Base-by-base conservation (phyloP, 1,140 invertebrate genomes). In the Ladona fulva region DNA sequence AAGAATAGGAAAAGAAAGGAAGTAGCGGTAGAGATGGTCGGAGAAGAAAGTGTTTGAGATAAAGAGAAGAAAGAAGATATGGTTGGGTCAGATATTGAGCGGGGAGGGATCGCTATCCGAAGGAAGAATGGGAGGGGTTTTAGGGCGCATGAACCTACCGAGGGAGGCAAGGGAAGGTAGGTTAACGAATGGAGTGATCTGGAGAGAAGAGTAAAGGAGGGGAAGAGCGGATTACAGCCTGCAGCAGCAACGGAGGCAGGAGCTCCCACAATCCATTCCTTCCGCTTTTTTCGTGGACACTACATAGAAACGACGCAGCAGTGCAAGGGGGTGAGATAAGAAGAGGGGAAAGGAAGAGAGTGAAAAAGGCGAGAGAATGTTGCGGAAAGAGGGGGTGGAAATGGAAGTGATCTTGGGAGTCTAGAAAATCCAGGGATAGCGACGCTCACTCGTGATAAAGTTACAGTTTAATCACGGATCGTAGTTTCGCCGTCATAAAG, bases 281-380 rank as follows among this genome's bases (percentile, higher is more conserved):
- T 25, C 74, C 29, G 74, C 74, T 75, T 75, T 24, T 24, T 29
- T 75, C 29, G 74, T 24, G 29, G 74, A 75, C 24, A 24, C 29
- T 25, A 24, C 10, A 24, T 8, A 25, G 24, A 16, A 7, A 52
- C 73, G 78, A 78, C 78, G 77, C 78, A 77, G 75, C 76, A 52
- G 78, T 77, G 79, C 83, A 85, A n/a, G 85, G 83, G 73, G 86
- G 77, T 83, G 86, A 19, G 84, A 84, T 79, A 84, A 84, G 22
- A 85, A 81, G 80, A 24, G 77, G n/a, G 78, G 79, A 77, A 77
- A 52, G 78, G 79, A 84, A 74, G 82, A 82, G n/a, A 85, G 83
- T 81, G 79, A 80, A 79, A 77, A 37, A 59, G 42, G 78, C 76
- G 76, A 42, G 75, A n/a, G 74, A 37, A 25, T 10, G 44, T 10